Conservation (phyloP, 2,113 vertebrate species). For the Nothocercus nigrocapillus region DNA sequence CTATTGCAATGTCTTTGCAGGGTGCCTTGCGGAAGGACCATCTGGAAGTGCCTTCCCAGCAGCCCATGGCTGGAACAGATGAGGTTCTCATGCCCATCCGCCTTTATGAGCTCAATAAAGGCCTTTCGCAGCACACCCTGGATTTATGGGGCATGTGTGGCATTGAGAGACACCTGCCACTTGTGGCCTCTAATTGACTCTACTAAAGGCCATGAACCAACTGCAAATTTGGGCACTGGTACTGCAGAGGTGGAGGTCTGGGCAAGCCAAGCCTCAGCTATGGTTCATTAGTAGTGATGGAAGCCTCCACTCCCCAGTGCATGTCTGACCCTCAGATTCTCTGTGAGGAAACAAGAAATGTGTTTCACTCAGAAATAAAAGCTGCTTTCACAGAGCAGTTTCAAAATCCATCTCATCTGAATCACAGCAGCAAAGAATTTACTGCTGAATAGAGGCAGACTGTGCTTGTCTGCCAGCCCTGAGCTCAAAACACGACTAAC, state of each 20-base stretch:
- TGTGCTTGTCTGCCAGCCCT: neutral
- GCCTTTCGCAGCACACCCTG: neutral
- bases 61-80: neutral
- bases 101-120: neutral
- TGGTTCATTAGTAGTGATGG: neutral
- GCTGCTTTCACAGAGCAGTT: neutral
- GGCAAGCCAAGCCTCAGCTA: neutral
- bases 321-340: neutral
- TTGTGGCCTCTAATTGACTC: neutral
- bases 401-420: neutral
- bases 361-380: neutral
- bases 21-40: neutral
- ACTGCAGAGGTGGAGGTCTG: neutral
- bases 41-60: neutral
- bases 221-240: neutral
- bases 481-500: neutral
- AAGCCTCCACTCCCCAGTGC: neutral
- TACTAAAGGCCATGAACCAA: neutral
- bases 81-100: neutral
- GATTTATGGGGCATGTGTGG: neutral
- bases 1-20: too few relatives aligned
- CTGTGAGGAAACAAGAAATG: neutral
- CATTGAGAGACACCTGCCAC: neutral
- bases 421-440: neutral
- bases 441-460: neutral